Evolutionary conservation across 1,140 invertebrate genomes (phyloP).

Genomic region (Drosophila kikkawai): DNA sequence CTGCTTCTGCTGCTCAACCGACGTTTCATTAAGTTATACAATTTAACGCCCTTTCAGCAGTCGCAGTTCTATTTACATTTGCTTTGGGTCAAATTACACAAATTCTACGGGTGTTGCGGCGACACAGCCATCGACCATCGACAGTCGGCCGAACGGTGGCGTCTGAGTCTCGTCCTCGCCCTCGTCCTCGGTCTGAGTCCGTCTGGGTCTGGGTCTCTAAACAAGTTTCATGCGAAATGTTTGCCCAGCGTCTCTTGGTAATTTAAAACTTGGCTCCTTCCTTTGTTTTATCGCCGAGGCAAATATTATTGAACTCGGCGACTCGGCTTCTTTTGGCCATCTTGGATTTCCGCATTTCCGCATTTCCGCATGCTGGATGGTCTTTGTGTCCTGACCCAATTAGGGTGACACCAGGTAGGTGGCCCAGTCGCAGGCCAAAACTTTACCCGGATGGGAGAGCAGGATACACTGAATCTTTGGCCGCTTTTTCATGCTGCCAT

Average conservation of each 20-base stretch:
- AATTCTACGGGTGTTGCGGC: constrained; percentile 82
- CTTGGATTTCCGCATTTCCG: constrained; percentile 28
- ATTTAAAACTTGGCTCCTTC: constrained; percentile 69
- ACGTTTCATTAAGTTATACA: constrained; percentile 84
- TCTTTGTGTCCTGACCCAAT: constrained; percentile 63
- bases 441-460: constrained; percentile 9
- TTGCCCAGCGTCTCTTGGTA: constrained; percentile 65
- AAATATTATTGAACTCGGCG: constrained; percentile 74
- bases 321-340: constrained; percentile 22
- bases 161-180: constrained; percentile 22
- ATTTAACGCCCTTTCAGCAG: constrained; percentile 83
- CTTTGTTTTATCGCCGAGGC: constrained; percentile 58
- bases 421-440: constrained; percentile 45
- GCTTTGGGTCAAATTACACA: constrained; percentile 84
- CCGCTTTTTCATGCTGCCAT: constrained; percentile 56
- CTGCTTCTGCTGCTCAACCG: constrained; percentile 27
- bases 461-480: constrained; percentile 11
- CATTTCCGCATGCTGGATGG: constrained; percentile 12
- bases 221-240: constrained; percentile 74
- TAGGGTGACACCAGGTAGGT: constrained; percentile 45
- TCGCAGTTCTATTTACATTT: constrained; percentile 82
- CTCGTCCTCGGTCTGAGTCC: constrained; percentile 1
- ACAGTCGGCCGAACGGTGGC: constrained; percentile 43
- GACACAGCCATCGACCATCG: constrained; percentile 76
- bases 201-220: constrained; percentile 42